Conservation (phyloP, 2,888 invertebrate species). For the Catocala fraxini region DNA sequence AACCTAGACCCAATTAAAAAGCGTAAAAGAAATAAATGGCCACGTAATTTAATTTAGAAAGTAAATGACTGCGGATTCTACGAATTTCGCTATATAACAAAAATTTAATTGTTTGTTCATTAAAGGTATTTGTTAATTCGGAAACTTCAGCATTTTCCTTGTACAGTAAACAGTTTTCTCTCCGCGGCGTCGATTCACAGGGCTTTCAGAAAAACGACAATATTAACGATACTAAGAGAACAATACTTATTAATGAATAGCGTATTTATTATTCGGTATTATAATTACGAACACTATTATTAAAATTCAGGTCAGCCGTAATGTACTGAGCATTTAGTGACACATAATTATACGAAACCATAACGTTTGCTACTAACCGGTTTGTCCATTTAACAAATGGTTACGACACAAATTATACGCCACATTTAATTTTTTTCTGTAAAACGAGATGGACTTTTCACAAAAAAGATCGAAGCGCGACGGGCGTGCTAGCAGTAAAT, state of each 20-base stretch:
- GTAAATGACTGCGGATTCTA: constrained; percentile 12
- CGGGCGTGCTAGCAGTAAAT: constrained; percentile 52
- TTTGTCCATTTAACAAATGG: background rate
- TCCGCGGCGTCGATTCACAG: background rate
- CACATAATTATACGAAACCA: background rate
- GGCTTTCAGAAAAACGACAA: constrained; percentile 14
- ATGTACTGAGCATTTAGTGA: background rate
- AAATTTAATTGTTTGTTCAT: constrained; percentile 13
- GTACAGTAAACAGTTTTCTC: constrained; percentile 1
- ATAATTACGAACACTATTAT: too few relatives aligned
- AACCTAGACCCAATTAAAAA: background rate
- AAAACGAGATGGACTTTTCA: constrained; percentile 3
- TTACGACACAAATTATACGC: constrained; percentile 1
- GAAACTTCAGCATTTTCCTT: constrained; percentile 28
- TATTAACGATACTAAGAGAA: constrained; percentile 27
- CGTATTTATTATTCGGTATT: too few relatives aligned
- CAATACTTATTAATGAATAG: background rate
- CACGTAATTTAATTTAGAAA: constrained; percentile 23
- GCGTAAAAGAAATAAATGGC: constrained; percentile 2
- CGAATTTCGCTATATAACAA: constrained; percentile 16
- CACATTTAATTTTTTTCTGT: constrained; percentile 13
- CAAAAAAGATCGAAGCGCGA: constrained; percentile 19
- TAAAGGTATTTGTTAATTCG: constrained; percentile 6
- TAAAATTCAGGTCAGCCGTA: too few relatives aligned
- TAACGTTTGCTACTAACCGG: too few relatives aligned